Evolutionary conservation across 2,113 vertebrate species (phyloP), one percentile per base, ranked within the genome.

Genomic region (Xyliphius kryptos): DNA sequence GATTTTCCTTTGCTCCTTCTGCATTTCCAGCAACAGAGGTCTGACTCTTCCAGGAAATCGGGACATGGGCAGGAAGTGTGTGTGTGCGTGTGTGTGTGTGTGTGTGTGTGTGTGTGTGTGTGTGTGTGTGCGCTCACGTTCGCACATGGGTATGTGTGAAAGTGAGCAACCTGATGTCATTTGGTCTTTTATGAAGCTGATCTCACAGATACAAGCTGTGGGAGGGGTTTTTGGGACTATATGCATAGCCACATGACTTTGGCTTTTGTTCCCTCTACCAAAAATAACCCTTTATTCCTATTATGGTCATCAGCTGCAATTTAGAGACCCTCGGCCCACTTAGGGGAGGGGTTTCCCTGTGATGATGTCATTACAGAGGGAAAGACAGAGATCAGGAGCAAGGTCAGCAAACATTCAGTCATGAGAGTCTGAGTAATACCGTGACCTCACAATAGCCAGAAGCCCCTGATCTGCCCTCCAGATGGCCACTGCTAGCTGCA

Each of bases 11-110:
- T 57, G 44, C 61, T 56, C 21, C 19, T 13, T 41, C 52, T 62
- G 40, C 57, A 47, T 69, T 73, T 73, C 71, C 71, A 73, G 63
- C 67, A 73, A 72, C 21, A 56, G 41, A 15, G 56, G n/a, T 12
- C 10, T 20, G 13, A 36, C 55, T 66, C 64, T 69, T 73, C 67
- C 57, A 67, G 71, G 71, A 73, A 73, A 50, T 36, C 14, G 41
- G 59, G 52, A 48, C 19, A 36, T 26, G 21, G 40, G 32, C 46
- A 16, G 48, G 65, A 61, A 61, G 52, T 54, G 56, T 41, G 40
- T 37, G 11, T 32, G 56, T 14, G 56, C 5, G 14, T 14, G 9
- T 55, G 41, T 50, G 47, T 16, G 43, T 38, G 46, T 17, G 46
- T 16, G 44, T 50, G 37, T 16, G 58, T 50, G 49, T 51, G 41